These are phyloP conservation scores for Amiota mariae DNA, from an alignment of 2,888 invertebrate genomes.

Conservation along the genomic window DNA sequence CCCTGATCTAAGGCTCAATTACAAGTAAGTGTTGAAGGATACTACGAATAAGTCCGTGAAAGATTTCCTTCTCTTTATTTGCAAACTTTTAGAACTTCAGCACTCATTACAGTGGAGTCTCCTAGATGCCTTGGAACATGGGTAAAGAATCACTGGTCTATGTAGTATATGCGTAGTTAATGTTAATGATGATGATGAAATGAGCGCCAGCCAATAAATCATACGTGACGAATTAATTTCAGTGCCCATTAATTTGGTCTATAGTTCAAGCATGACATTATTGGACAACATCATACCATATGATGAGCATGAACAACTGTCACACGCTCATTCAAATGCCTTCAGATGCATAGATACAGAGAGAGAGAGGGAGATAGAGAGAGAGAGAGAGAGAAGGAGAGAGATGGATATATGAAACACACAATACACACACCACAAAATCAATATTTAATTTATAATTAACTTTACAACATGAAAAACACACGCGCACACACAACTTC, in stretches of 20 bases:
- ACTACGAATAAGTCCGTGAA: too few relatives aligned
- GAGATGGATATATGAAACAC: constrained; percentile 17
- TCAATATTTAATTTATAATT: constrained; percentile 74
- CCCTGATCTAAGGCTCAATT: too few relatives aligned
- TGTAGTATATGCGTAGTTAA: too few relatives aligned
- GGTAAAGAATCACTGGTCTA: too few relatives aligned
- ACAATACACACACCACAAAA: constrained; percentile 59
- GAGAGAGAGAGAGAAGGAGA: neutral
- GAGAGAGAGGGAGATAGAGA: neutral
- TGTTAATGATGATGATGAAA: too few relatives aligned
- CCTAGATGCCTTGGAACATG: too few relatives aligned
- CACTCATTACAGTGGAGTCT: too few relatives aligned
- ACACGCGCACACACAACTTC: constrained; percentile 45
- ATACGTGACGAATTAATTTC: constrained; percentile 64
- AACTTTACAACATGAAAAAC: constrained; percentile 69
- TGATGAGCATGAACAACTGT: constrained; percentile 49
- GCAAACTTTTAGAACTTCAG: too few relatives aligned
- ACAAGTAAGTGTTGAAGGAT: too few relatives aligned
- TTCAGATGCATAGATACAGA: constrained; percentile 31
- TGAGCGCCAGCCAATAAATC: constrained; percentile 52
- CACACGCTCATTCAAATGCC: constrained; percentile 30
- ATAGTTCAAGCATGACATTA: constrained; percentile 21
- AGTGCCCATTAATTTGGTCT: constrained; percentile 43
- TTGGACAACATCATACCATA: constrained; percentile 27
- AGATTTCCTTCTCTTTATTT: too few relatives aligned